Percentiles rank a stretch among this genome's conserved stretches.
Evolutionary conservation across 1,140 invertebrate species (phyloP).

Genomic region (Drosophila pseudoananassae): DNA sequence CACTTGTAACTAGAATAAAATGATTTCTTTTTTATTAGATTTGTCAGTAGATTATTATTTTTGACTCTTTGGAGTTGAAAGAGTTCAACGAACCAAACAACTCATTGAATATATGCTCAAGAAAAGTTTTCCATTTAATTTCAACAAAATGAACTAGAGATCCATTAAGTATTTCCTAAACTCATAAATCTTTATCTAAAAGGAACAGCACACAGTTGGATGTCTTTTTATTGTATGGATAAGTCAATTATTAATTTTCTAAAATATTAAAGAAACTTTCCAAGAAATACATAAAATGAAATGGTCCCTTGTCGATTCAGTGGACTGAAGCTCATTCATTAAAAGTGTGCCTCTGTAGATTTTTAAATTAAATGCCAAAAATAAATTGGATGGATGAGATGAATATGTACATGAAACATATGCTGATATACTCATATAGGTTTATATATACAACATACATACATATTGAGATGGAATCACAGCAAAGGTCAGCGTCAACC

Average conservation of each 20-base stretch:
- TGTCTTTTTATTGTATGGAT: neutral
- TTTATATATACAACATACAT: neutral
- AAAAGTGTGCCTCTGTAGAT: constrained; percentile 42
- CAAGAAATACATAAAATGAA: neutral
- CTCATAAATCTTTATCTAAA: constrained; percentile 1
- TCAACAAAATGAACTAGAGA: neutral
- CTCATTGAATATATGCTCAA: too few relatives aligned
- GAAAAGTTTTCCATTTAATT: constrained; percentile 1
- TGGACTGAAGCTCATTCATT: constrained; percentile 7
- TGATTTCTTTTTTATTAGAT: constrained; percentile 1
- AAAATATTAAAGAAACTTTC: neutral
- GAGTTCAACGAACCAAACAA: neutral
- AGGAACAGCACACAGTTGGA: neutral
- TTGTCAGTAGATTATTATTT: neutral
- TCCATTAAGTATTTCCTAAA: neutral
- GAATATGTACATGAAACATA: constrained; percentile 34
- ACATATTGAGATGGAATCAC: constrained; percentile 28
- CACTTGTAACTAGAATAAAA: neutral
- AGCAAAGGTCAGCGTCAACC: constrained; percentile 66
- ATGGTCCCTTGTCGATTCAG: neutral
- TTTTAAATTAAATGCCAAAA: constrained; percentile 66
- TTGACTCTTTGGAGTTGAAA: neutral
- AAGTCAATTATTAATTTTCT: neutral
- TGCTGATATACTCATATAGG: constrained; percentile 20
- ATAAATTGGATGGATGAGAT: constrained; percentile 48